Evolutionary conservation across 2,113 vertebrate genomes (phyloP).

Genomic region (Odocoileus hemionus): DNA sequence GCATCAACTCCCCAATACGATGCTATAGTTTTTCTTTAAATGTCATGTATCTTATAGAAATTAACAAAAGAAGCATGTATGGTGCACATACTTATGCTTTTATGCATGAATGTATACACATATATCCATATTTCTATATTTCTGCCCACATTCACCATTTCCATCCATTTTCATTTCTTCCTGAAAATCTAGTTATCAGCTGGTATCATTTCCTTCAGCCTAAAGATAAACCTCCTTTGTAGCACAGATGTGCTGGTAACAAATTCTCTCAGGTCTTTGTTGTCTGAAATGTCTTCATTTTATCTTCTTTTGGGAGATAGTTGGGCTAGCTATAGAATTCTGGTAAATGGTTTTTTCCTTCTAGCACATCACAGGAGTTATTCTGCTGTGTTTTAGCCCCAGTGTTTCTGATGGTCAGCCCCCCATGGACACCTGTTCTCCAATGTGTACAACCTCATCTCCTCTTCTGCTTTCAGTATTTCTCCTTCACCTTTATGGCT

Average conservation of each 20-base stretch:
- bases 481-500: not conserved
- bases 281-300: not conserved
- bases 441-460: rapidly evolving
- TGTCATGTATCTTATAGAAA: not conserved
- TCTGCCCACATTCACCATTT: not conserved
- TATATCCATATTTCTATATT: rapidly evolving
- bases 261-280: not conserved
- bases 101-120: not conserved
- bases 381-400: too few relatives aligned
- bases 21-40: not conserved
- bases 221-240: not conserved
- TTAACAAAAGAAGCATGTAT: not conserved
- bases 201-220: not conserved
- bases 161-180: not conserved
- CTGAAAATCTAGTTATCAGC: not conserved
- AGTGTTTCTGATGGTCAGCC: rapidly evolving
- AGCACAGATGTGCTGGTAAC: not conserved
- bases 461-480: not conserved
- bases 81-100: not conserved
- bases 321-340: not conserved
- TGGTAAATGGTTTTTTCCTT: not conserved
- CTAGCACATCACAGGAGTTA: not conserved
- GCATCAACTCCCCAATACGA: not conserved
- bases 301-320: not conserved
- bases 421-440: too few relatives aligned